Evolutionary conservation across 2,113 vertebrate species (phyloP).

Genomic region (Chroicocephalus ridibundus): DNA sequence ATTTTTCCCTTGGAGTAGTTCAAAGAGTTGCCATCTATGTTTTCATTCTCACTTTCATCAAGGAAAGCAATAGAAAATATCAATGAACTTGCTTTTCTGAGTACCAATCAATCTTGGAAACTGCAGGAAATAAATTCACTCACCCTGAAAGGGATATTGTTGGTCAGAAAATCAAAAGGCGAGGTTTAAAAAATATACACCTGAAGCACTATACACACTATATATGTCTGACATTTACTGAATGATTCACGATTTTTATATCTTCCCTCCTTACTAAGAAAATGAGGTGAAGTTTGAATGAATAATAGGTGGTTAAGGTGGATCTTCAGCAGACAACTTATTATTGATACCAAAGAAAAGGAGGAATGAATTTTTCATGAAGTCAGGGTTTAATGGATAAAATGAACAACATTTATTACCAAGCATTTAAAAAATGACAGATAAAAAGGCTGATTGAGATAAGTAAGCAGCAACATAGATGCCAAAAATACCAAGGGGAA

Average conservation of each 20-base stretch:
- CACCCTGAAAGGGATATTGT: conserved; percentile 39
- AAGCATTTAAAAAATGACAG: not conserved
- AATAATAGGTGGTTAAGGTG: not conserved
- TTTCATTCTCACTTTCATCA: conserved; percentile 40
- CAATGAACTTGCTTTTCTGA: conserved; percentile 25
- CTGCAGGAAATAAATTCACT: conserved; percentile 31
- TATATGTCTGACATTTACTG: not conserved
- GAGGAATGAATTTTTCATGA: conserved; percentile 1
- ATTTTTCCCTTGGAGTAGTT: not conserved
- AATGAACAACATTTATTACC: not conserved
- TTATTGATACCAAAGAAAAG: not conserved
- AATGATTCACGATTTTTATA: conserved; percentile 32
- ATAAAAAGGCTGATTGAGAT: not conserved
- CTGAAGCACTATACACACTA: not conserved
- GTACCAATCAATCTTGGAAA: not conserved
- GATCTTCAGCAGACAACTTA: not conserved
- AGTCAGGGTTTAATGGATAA: not conserved
- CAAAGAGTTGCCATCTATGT: not conserved
- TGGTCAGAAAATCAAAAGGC: conserved; percentile 54
- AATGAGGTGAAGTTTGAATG: conserved; percentile 3
- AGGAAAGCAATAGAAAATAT: conserved; percentile 15
- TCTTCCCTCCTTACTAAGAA: not conserved
- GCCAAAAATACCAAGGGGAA: not conserved
- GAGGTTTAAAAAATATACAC: not conserved
- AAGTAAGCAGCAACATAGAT: not conserved